A percentile compares a stretch with the other conserved stretches of the same genome.
Evolutionary conservation across 2,888 invertebrate genomes (phyloP).

Genomic region (Barypeithes pellucidus): DNA sequence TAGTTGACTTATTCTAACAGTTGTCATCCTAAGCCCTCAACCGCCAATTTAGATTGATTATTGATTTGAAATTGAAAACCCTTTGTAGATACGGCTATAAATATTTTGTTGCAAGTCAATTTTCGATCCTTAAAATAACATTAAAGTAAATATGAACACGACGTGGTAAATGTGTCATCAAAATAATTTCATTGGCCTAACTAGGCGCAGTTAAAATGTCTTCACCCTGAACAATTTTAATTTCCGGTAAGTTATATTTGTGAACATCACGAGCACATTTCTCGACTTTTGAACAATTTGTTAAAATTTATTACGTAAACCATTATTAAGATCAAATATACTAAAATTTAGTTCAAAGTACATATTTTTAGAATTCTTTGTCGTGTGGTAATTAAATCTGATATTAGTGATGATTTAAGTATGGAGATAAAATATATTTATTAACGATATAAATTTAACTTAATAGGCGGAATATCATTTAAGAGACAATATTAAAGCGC

Average conservation of each 20-base stretch:
- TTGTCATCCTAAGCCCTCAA: too few species aligned
- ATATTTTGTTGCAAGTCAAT: not conserved
- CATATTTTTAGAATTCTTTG: slow-evolving; percentile 53
- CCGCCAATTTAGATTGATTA: too few species aligned
- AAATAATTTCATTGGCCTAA: slow-evolving; percentile 67
- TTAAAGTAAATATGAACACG: slow-evolving; percentile 50
- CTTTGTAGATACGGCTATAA: not conserved
- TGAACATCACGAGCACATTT: slow-evolving; percentile 8
- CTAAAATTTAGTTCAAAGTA: slow-evolving; percentile 57
- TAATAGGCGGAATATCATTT: not conserved
- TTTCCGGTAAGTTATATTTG: slow-evolving; percentile 61
- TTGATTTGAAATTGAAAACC: too few species aligned
- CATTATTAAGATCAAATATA: slow-evolving; percentile 59
- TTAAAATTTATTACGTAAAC: slow-evolving; percentile 43
- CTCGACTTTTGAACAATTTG: slow-evolving; percentile 40
- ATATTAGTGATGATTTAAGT: not conserved
- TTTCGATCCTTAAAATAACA: slow-evolving; percentile 54
- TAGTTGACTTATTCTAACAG: too few species aligned
- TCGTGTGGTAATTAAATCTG: slow-evolving; percentile 1
- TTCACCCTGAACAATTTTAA: slow-evolving; percentile 64
- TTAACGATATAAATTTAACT: not conserved
- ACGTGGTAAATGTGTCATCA: slow-evolving; percentile 67
- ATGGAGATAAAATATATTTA: not conserved
- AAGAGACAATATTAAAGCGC: not conserved
- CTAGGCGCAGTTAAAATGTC: slow-evolving; percentile 68